Percentiles rank a stretch among this genome's conserved stretches.
phyloP scores from a whole-genome alignment of 2,888 invertebrate genomes.

The Lasioglossum villosulum region DNA sequence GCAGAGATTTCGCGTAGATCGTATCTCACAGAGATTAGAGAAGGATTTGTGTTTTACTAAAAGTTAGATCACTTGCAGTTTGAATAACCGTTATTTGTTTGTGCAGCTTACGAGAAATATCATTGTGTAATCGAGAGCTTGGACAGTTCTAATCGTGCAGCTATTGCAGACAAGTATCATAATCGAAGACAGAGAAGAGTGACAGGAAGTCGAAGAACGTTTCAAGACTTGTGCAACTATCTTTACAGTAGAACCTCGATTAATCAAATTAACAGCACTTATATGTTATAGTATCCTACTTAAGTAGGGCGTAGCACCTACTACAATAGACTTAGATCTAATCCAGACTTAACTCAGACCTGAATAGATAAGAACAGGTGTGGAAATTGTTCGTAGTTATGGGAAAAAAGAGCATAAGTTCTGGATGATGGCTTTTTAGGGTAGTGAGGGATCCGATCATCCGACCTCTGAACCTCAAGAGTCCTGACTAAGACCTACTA shows the following conservation, averaged over 20 bases:
- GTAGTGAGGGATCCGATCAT: too few species aligned
- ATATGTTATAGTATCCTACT: background rate
- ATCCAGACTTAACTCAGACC: too few species aligned
- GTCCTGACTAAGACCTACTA: too few species aligned
- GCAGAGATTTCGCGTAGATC: background rate
- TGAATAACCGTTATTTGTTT: constrained; percentile 46
- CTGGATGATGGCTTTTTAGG: too few species aligned
- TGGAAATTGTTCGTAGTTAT: too few species aligned
- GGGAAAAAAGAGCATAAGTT: too few species aligned
- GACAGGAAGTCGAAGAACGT: constrained; percentile 17
- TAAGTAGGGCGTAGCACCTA: too few species aligned
- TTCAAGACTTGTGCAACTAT: constrained; percentile 11
- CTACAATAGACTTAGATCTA: too few species aligned
- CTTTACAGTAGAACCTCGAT: constrained; percentile 5
- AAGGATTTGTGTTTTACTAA: background rate
- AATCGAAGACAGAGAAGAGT: constrained; percentile 42
- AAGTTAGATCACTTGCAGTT: constrained; percentile 22
- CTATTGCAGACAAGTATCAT: constrained; percentile 47
- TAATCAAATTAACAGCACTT: background rate
- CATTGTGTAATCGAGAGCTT: constrained; percentile 21
- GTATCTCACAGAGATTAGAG: background rate
- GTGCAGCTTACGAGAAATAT: constrained; percentile 28
- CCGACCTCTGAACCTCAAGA: too few species aligned
- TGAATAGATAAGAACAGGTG: too few species aligned
- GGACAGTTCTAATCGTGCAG: constrained; percentile 63